A percentile compares a stretch with the other conserved stretches of the same genome.
These are phyloP conservation scores for Syrrhaptes paradoxus DNA, from an alignment of 2,113 vertebrate genomes.

Conservation along the genomic window DNA sequence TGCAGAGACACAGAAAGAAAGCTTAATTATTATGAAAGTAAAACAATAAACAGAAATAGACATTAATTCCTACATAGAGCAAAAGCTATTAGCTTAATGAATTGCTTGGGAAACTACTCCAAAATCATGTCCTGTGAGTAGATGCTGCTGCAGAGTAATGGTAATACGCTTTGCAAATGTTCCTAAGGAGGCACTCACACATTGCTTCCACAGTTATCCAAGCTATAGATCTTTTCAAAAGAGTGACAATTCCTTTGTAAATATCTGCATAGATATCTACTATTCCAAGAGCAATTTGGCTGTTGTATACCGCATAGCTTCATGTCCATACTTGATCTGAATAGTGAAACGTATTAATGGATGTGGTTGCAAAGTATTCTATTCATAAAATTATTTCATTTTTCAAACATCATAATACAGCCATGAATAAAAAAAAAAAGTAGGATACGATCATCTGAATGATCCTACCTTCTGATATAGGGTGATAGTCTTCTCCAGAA, in stretches of 20 bases:
- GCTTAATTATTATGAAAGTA: neutral
- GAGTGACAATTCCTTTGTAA: neutral
- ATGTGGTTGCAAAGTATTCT: neutral
- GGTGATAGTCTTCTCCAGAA: slow-evolving; percentile 93
- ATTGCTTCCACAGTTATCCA: neutral
- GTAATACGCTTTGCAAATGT: neutral
- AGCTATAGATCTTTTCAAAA: neutral
- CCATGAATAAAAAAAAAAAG: neutral
- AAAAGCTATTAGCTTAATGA: neutral
- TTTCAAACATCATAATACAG: neutral
- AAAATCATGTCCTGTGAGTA: neutral
- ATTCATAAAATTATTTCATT: neutral
- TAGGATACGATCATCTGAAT: neutral
- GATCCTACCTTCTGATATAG: slow-evolving; percentile 88
- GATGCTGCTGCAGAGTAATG: neutral
- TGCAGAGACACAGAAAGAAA: neutral
- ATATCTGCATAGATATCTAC: neutral
- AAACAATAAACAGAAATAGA: neutral
- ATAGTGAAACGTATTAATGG: neutral
- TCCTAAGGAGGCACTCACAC: neutral
- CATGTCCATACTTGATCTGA: neutral
- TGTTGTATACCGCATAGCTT: neutral
- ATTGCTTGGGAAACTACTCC: neutral
- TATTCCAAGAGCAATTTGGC: neutral
- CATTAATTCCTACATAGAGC: neutral